Conservation (phyloP, 2,113 vertebrate genomes). For the Nothoprocta perdicaria region DNA sequence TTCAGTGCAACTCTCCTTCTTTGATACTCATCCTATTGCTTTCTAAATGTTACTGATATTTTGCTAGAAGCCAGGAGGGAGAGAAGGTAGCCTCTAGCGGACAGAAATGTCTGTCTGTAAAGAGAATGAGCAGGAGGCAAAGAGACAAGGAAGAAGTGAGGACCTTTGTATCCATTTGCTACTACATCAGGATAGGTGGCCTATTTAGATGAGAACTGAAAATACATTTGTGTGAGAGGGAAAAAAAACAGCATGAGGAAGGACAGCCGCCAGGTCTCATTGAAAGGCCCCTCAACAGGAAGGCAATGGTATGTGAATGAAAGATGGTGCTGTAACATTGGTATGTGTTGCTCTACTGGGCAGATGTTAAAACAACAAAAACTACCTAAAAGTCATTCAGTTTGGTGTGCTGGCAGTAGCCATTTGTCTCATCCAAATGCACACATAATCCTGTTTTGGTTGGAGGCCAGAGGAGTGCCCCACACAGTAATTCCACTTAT, state of each 20-base stretch:
- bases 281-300: background rate
- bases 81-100: background rate
- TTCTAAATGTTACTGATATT: background rate
- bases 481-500: background rate
- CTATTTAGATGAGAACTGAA: background rate
- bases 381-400: background rate
- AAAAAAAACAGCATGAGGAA: background rate
- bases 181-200: background rate
- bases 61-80: background rate
- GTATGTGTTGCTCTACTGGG: background rate
- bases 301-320: background rate
- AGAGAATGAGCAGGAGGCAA: background rate
- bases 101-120: background rate
- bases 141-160: background rate
- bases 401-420: background rate
- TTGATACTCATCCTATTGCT: background rate
- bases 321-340: background rate
- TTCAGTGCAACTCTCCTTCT: background rate
- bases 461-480: background rate
- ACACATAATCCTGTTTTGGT: background rate
- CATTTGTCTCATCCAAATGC: background rate
- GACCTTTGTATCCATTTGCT: background rate
- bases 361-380: conserved; percentile 11
- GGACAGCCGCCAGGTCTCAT: background rate
- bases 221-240: background rate